phyloP scores from a whole-genome alignment of 2,113 vertebrate species.

The Nipponia nippon region DNA sequence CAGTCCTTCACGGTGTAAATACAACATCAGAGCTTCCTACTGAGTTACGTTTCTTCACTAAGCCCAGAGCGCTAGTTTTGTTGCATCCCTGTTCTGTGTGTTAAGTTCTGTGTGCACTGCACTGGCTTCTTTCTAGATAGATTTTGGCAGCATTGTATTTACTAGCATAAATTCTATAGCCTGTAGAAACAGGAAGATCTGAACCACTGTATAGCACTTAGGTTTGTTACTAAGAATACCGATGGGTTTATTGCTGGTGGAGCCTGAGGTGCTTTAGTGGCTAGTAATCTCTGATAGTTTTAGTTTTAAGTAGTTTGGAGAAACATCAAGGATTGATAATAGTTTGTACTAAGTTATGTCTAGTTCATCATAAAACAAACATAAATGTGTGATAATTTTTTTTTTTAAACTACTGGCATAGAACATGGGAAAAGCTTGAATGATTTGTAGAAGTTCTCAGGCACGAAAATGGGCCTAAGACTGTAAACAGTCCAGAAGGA shows the following conservation, averaged over 20 bases:
- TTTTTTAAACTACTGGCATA: not conserved
- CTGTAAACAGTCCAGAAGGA: not conserved
- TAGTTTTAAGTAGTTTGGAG: slow-evolving; percentile 5
- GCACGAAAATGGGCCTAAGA: not conserved
- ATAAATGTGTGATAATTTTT: not conserved
- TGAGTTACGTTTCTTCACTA: not conserved
- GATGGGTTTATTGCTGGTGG: not conserved
- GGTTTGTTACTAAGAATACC: slow-evolving; percentile 8
- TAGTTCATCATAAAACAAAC: not conserved
- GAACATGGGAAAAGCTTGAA: not conserved
- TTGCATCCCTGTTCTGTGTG: not conserved
- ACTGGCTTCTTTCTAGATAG: not conserved
- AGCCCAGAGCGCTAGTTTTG: not conserved
- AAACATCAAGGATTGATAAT: not conserved
- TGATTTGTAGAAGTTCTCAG: not conserved
- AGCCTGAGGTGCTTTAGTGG: not conserved
- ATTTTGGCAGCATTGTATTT: not conserved
- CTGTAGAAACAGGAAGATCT: not conserved
- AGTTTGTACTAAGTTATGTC: not conserved
- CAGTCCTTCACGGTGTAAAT: not conserved
- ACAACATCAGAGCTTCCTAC: not conserved
- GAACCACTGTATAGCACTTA: not conserved
- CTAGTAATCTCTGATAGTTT: slow-evolving; percentile 1
- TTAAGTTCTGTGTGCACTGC: not conserved
- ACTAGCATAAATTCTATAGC: not conserved